Percentiles rank a stretch among this genome's conserved stretches.
phyloP scores from a whole-genome alignment of 2,888 invertebrate genomes.

The Chydorus sphaericus region DNA sequence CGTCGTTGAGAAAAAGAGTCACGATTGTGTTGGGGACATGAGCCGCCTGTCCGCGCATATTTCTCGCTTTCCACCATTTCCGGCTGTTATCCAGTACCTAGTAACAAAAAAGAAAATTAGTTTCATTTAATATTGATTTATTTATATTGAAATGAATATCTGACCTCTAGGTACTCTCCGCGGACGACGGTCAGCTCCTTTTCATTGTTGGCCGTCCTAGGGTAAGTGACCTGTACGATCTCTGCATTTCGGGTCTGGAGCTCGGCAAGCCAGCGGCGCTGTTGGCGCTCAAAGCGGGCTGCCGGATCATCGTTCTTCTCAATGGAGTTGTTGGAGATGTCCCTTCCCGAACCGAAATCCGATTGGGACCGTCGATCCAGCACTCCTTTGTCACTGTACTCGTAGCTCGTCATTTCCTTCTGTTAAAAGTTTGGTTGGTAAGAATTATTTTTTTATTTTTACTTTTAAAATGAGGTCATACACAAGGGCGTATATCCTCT shows the following conservation, averaged over 20 bases:
- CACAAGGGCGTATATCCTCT: slow-evolving; percentile 8
- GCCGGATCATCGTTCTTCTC: slow-evolving; percentile 36
- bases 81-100: slow-evolving; percentile 87
- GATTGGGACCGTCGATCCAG: neutral
- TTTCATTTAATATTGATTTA: neutral
- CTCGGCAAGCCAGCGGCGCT: slow-evolving; percentile 58
- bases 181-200: slow-evolving; percentile 91
- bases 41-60: slow-evolving; percentile 69
- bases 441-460: neutral
- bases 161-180: slow-evolving; percentile 88
- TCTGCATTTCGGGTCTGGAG: slow-evolving; percentile 55
- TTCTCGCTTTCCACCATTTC: slow-evolving; percentile 97
- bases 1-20: slow-evolving; percentile 37
- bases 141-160: slow-evolving; percentile 14
- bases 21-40: slow-evolving; percentile 98
- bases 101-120: slow-evolving; percentile 1
- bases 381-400: neutral
- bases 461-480: neutral
- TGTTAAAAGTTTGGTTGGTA: neutral
- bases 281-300: slow-evolving; percentile 32
- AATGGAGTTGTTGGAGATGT: slow-evolving; percentile 59
- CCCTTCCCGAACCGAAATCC: slow-evolving; percentile 48
- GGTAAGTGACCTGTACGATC: slow-evolving; percentile 85
- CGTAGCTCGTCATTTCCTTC: neutral
- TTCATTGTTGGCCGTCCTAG: slow-evolving; percentile 84